Evolutionary conservation across 2,888 invertebrate species (phyloP), one percentile per base, ranked within the genome.

Genomic region (Lagria hirta): DNA sequence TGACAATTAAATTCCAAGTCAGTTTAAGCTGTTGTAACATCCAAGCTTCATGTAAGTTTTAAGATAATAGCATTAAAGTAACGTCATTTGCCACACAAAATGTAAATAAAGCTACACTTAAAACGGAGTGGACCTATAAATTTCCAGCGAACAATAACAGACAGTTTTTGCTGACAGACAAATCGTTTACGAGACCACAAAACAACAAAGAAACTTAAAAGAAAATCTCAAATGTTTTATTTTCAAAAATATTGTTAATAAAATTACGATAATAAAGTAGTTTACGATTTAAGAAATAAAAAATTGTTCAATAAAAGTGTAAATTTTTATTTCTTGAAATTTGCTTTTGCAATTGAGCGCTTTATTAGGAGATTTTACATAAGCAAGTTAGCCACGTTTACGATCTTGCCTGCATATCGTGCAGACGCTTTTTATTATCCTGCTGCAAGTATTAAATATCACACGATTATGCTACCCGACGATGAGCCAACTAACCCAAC

Each of bases 401-500:
- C 29, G 46, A 46, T 21, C 23, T 14, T 12, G 26, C 13, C 34
- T 30, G 15, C 34, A 41, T 41, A 46, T 46, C 46, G 46, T 46
- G 46, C 46, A 46, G 46, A 46, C 46, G 46, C 41, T 30, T 46
- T 46, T 46, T 46, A 46, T 46, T 46, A 46, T 46, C 41, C 46
- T 32, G 36, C 26, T 17, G 35, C n/a, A n/a, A n/a, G 46, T 14
- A 40, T 45, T 45, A 45, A 45, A 45, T 43, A 43, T 43, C 43
- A 33, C 43, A 43, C 43, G 37, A 43, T 43, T 43, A 37, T 37
- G 37, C 37, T 43, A 37, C 37, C 36, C 20, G 36, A 26, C 28
- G 43, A 30, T 36, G 29, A 35, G 35, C 37, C 16, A 14, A 32
- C 29, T 21, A 27, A 34, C n/a, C n/a, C 32, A 35, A 27, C 28